These are phyloP conservation scores for Leucoptera coffeella DNA, from an alignment of 2,888 invertebrate genomes.

Conservation along the genomic window DNA sequence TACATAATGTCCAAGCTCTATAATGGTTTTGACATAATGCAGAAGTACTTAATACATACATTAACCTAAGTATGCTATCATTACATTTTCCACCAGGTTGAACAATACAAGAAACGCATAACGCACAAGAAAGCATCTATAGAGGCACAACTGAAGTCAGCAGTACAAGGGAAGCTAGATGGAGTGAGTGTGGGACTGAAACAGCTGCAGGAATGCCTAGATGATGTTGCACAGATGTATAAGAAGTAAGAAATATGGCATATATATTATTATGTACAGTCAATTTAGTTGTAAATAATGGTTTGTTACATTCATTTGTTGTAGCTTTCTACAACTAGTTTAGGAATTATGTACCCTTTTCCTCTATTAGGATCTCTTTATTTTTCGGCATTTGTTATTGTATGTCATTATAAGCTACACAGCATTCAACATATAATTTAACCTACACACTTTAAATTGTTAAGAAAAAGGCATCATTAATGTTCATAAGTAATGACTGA, in stretches of 20 bases:
- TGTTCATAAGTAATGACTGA: too few relatives aligned
- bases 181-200: slow-evolving; percentile 91
- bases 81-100: slow-evolving; percentile 40
- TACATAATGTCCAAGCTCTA: background rate
- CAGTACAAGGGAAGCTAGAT: slow-evolving; percentile 96
- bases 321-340: slow-evolving; percentile 1
- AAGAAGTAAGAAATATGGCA: slow-evolving; percentile 29
- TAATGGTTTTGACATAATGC: background rate
- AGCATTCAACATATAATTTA: too few relatives aligned
- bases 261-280: too few relatives aligned
- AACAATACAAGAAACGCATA: slow-evolving; percentile 70
- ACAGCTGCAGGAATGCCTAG: slow-evolving; percentile 78
- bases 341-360: too few relatives aligned
- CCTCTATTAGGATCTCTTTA: too few relatives aligned
- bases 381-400: too few relatives aligned
- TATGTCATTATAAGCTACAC: too few relatives aligned
- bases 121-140: slow-evolving; percentile 81
- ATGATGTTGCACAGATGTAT: slow-evolving; percentile 73
- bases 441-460: too few relatives aligned
- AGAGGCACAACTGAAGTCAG: slow-evolving; percentile 94
- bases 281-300: too few relatives aligned
- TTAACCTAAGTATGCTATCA: background rate
- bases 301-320: background rate
- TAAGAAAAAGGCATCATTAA: too few relatives aligned
- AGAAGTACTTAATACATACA: too few relatives aligned